Evolutionary conservation across 2,888 invertebrate genomes (phyloP), one percentile per base, ranked within the genome.

Genomic region (Gastrophysa polygoni): DNA sequence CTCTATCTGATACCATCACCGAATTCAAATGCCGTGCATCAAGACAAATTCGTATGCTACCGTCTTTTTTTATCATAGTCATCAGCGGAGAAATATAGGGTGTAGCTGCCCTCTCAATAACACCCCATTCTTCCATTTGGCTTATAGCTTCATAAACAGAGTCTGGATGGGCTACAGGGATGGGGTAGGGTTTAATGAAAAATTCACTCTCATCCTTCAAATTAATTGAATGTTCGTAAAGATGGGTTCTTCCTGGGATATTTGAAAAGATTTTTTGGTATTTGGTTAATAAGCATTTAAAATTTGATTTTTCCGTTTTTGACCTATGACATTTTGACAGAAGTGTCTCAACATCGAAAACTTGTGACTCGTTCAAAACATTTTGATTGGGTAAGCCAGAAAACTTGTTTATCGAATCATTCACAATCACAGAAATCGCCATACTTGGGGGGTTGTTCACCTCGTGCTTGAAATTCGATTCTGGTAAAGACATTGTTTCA

Each of bases 1-100:
- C 29, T 10, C 10, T 32, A 17, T 46, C 16, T 10, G 14, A 17
- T 2, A 43, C 28, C 46, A 62, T 57, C 8, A 60, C 50, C 5
- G 44, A 18, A 24, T 66, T 66, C 16, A 64, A 34, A 10, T n/a
- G 14, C 21, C 62, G 17, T 5, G 62, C 62, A 20, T 60, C 62
- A 2, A 62, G 24, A 21, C 59, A 62, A 17, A 62, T 20, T 7
- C 61, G 17, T 1, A 61, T 50, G 1, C 24, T 1, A 2, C 48
- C 43, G 16, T 61, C 50, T 11, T 16, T 11, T 38, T 61, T 58
- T 2, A 48, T 20, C 1, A 38, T 38, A 10, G 48, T 48, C 24
- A 59, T 50, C 8, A 57, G 18, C 6, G 43, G 38, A 18, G 21
- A 48, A 1, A 18, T 11, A 18, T 18, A 57, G 7, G 57, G 51